Conservation (phyloP, 2,888 invertebrate species). For the Agonum fuliginosum region DNA sequence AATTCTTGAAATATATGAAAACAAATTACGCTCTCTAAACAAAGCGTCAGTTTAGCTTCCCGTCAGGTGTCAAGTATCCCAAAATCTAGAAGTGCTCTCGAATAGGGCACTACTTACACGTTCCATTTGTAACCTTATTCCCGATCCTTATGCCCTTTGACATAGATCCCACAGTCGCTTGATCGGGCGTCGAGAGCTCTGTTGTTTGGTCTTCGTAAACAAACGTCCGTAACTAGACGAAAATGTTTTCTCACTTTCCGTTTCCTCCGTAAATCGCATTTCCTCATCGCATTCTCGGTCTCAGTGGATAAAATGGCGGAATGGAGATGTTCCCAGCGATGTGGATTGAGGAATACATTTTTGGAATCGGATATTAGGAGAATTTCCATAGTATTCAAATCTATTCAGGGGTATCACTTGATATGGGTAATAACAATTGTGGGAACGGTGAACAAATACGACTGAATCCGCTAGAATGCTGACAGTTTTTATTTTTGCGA, state of each 20-base stretch:
- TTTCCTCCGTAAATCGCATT: constrained; percentile 32
- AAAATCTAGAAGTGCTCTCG: constrained; percentile 17
- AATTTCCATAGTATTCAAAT: constrained; percentile 36
- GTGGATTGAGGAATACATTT: constrained; percentile 7
- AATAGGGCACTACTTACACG: background rate
- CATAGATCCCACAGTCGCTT: background rate
- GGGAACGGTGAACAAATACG: constrained; percentile 8
- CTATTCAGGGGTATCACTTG: constrained; percentile 35
- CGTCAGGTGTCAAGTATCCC: constrained; percentile 37
- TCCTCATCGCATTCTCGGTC: constrained; percentile 3
- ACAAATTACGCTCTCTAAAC: constrained; percentile 25
- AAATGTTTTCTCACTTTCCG: constrained; percentile 43
- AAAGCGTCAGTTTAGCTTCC: background rate
- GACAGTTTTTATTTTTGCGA: constrained; percentile 6
- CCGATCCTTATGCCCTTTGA: background rate
- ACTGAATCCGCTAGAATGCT: background rate
- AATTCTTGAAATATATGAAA: constrained; percentile 23
- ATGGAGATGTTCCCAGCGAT: background rate
- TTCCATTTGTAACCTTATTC: constrained; percentile 7
- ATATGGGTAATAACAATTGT: constrained; percentile 44
- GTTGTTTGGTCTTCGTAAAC: constrained; percentile 27
- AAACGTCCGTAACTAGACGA: constrained; percentile 36
- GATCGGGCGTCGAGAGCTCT: background rate
- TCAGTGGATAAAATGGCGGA: too few species aligned
- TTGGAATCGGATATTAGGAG: constrained; percentile 35